Evolutionary conservation across 2,888 invertebrate species (phyloP), one percentile per base, ranked within the genome.

Genomic region (Phyllotreta cruciferae): DNA sequence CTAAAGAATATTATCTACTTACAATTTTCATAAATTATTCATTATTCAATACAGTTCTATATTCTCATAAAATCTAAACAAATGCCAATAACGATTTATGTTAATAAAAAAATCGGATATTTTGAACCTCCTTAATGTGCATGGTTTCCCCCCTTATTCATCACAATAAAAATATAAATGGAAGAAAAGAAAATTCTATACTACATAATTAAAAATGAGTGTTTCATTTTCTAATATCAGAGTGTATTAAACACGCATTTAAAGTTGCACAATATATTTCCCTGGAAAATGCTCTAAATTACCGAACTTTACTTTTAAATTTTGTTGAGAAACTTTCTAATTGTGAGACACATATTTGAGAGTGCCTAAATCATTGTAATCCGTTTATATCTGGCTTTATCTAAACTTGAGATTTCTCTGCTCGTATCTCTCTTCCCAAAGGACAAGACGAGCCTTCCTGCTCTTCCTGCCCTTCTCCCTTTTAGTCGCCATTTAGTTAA

Each of bases 321-420:
- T 77, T 73, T 69, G 71, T 71, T 72, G 67, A 70, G 66, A 66
- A 76, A 77, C 74, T 76, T 77, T 75, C 70, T 74, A 73, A 73
- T 74, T 73, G 73, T 74, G 71, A 72, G 73, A 78, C 77, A 78
- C 77, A 75, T 77, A 76, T 77, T 77, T 73, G 75, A 75, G 76
- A 75, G 75, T 74, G 71, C 66, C 67, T 79, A 78, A 78, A 79
- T 79, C 78, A 78, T 77, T 74, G 71, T 78, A 78, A 78, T 78
- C 78, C 76, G 77, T 78, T 78, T 79, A 24, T 24, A 79, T 79
- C 77, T 74, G 71, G 75, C 75, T 77, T 75, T 76, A 78, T 77
- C 77, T 78, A 75, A 78, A 78, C 76, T 78, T 74, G 75, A 73
- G 73, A 75, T 77, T 77, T 77, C 74, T 75, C 74, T 72, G 69